Evolutionary conservation across 2,797 vertebrate species (phyloP).

Genomic region (Sebastes alutus): DNA sequence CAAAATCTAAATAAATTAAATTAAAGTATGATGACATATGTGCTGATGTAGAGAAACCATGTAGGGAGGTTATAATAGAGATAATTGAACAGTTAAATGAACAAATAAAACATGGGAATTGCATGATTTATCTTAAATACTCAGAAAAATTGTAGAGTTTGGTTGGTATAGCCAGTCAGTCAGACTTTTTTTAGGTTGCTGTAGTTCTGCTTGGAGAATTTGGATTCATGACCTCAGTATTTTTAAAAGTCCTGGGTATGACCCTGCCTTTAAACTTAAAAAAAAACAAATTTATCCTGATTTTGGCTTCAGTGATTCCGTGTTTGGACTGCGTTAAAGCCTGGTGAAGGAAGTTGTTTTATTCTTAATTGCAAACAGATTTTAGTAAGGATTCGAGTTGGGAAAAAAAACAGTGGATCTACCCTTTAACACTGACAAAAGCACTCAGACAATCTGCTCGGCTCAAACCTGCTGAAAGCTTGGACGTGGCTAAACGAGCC

Average conservation of each 20-base stretch:
- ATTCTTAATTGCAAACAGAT: not conserved
- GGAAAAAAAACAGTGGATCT: constrained; percentile 13
- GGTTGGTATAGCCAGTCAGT: not conserved
- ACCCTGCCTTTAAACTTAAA: not conserved
- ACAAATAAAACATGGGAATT: not conserved
- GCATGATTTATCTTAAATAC: not conserved
- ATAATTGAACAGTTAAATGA: not conserved
- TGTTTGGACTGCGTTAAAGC: not conserved
- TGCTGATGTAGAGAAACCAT: not conserved
- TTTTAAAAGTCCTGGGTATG: not conserved
- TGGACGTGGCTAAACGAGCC: constrained; percentile 38
- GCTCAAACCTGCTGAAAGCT: constrained; percentile 51
- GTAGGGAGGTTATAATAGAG: not conserved
- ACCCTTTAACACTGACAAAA: constrained; percentile 35
- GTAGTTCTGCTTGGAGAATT: not conserved
- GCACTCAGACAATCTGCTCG: constrained; percentile 19
- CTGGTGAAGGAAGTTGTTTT: not conserved
- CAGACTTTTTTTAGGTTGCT: not conserved
- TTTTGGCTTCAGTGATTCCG: not conserved
- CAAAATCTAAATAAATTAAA: not conserved
- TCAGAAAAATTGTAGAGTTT: not conserved
- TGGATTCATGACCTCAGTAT: not conserved
- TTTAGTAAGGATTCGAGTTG: constrained; percentile 14
- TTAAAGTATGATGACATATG: not conserved
- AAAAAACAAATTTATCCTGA: not conserved